Evolutionary conservation across 1,140 invertebrate species (phyloP).

Genomic region (Asobara japonica): DNA sequence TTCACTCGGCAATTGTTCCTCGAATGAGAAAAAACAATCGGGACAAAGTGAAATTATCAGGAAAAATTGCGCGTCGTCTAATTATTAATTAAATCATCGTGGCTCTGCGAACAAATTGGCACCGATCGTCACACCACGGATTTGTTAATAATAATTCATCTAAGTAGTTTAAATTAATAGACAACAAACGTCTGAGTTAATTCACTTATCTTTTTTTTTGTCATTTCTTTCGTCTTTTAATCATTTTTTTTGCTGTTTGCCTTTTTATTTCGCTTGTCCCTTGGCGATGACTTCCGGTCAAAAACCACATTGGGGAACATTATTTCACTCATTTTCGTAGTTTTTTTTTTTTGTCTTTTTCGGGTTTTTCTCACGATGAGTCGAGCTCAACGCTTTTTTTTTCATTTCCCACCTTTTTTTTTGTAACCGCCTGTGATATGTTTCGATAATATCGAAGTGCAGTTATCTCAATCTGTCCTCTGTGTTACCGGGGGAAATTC

Average conservation of each 20-base stretch:
- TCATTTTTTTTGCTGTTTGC: conserved; percentile 21
- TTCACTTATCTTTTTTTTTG: conserved; percentile 20
- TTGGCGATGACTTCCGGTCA: too few species aligned
- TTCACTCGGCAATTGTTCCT: neutral
- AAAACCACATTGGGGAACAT: too few species aligned
- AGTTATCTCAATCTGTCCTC: conserved; percentile 69
- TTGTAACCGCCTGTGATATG: conserved; percentile 31
- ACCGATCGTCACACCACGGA: conserved; percentile 27
- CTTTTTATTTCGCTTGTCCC: conserved; percentile 12
- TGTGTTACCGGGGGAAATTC: conserved; percentile 86
- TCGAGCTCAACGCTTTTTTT: neutral
- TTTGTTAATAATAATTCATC: conserved; percentile 20
- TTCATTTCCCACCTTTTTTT: conserved; percentile 14
- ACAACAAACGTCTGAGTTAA: conserved; percentile 29
- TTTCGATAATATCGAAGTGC: neutral
- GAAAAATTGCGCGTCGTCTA: conserved; percentile 27
- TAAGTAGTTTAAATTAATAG: conserved; percentile 26
- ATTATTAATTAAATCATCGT: conserved; percentile 1
- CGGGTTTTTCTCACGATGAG: neutral
- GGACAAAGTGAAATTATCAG: conserved; percentile 21
- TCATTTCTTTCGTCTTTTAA: conserved; percentile 19
- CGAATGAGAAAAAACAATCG: neutral
- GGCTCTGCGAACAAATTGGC: conserved; percentile 27
- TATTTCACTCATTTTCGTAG: too few species aligned
- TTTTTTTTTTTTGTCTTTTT: neutral